Base-by-base conservation (phyloP, 2,888 invertebrate genomes). In the Neelides folsomi region DNA sequence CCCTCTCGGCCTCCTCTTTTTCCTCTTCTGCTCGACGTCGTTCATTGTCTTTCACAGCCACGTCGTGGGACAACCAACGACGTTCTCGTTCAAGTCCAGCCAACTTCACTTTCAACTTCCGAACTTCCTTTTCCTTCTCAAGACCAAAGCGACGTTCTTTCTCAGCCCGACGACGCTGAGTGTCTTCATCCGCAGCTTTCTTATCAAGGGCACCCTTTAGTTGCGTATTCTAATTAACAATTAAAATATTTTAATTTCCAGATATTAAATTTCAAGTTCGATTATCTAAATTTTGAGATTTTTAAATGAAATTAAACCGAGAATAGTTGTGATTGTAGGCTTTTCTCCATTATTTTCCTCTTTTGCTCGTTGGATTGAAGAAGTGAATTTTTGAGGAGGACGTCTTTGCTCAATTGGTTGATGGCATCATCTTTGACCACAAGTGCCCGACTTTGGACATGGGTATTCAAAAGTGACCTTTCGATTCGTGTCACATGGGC, bases 401-500 rank as follows among this genome's bases (percentile, higher is more conserved):
- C 47, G 3, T 52, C 50, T 16, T 53, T 53, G 40, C 54, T 51
- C 10, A 60, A 36, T 12, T 47, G 47, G 12, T 35, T 37, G 9
- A 62, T 52, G 42, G 54, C 52, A 2, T 46, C 40, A 9, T 54
- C 48, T 44, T 60, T 58, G 8, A 54, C 54, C 13, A 34, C 38
- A 3, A 62, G 19, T 5, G 54, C 41, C 10, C 60, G 52, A 6
- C 49, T 34, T 15, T 48, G 37, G 16, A 56, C 47, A 38, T 55
- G 43, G 9, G 54, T 53, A 8, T 50, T 53, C 13, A 62, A 38
- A 18, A 62, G 39, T 8, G 55, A 43, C 47, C 56, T 46, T 49
- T 62, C 55, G n/a, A 62, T 36, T 5, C 57, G 55, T 3, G 50
- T 43, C 48, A 62, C 54, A 36, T 62, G 60, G n/a, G 52, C 43